Evolutionary conservation across 2,888 invertebrate species (phyloP), one percentile per base, ranked within the genome.

Genomic region (Pterostichus madidus): DNA sequence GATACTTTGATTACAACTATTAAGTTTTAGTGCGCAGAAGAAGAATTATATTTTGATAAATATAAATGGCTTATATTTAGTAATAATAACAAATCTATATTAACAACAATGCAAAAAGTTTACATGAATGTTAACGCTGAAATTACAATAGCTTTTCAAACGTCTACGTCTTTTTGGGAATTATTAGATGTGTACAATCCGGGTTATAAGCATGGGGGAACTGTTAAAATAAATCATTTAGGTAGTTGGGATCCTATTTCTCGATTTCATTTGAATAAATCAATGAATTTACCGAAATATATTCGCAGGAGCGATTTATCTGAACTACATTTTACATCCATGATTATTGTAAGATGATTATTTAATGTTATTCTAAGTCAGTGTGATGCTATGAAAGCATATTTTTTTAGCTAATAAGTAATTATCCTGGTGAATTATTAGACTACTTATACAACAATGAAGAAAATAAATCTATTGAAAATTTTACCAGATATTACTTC

Each of bases 401-500:
- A 73, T 6, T 24, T 46, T 73, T 75, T 15, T 75, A 75, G 75
- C 13, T 75, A 75, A 13, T 31, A 13, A 17, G 2, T 35, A 31
- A 31, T n/a, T 75, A 32, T 13, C 13, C 75, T 7, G 81, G 75
- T 5, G 81, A 81, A 32, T 59, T 81, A 44, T 75, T 81, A 61
- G 61, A 81, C 75, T 81, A 75, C 46, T 32, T 81, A 24, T 61
- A 81, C 24, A 81, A 81, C 24, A 81, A 75, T 75, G 75, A 81
- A n/a, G 73, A 44, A 46, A 81, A 81, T 17, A 73, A 44, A 81
- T 15, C 39, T 75, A 32, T 81, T 11, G 81, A 81, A 31, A 81
- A 73, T 44, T 81, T 81, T 11, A 46, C 44, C 10, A 81, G 81
- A 75, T 61, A 24, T 59, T 44, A 59, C 5, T 81, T 81, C 46